These are phyloP conservation scores for Gobiocypris rarus DNA, from an alignment of 2,113 vertebrate genomes.

Conservation along the genomic window DNA sequence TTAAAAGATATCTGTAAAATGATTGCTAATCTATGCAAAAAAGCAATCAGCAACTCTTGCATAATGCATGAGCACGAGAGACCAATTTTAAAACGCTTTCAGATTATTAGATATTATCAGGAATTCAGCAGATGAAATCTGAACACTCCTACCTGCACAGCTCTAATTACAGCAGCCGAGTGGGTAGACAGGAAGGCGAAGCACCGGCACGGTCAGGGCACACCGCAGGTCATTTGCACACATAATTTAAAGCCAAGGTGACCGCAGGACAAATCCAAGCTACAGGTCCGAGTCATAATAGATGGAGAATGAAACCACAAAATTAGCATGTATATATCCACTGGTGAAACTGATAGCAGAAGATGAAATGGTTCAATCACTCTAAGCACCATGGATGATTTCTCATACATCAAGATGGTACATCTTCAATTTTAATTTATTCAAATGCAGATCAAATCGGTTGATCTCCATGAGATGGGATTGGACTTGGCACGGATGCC, in stretches of 20 bases:
- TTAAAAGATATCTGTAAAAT: conserved; percentile 76
- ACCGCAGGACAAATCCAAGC: conserved; percentile 4
- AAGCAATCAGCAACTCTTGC: conserved; percentile 82
- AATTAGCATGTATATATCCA: conserved; percentile 27
- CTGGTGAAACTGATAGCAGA: conserved; percentile 10
- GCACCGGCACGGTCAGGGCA: conserved; percentile 1
- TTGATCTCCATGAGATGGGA: conserved; percentile 19
- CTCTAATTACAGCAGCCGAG: conserved; percentile 75
- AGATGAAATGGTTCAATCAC: conserved; percentile 25
- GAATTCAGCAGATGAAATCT: conserved; percentile 79
- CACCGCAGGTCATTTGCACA: conserved; percentile 38
- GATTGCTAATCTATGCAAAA: conserved; percentile 85
- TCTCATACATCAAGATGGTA: conserved; percentile 14
- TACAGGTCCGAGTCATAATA: conserved; percentile 19
- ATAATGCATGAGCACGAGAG: conserved; percentile 81
- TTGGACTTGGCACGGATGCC: conserved; percentile 9
- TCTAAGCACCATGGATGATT: neutral
- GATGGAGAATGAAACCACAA: neutral
- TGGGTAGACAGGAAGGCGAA: conserved; percentile 44
- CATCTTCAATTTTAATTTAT: conserved; percentile 15
- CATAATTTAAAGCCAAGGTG: conserved; percentile 42
- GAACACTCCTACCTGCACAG: conserved; percentile 78
- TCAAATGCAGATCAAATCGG: conserved; percentile 35
- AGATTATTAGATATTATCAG: conserved; percentile 82
- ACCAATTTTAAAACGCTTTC: conserved; percentile 79